Base-by-base conservation (phyloP, 2,113 vertebrate species). In the Aspiorhynchus laticeps region DNA sequence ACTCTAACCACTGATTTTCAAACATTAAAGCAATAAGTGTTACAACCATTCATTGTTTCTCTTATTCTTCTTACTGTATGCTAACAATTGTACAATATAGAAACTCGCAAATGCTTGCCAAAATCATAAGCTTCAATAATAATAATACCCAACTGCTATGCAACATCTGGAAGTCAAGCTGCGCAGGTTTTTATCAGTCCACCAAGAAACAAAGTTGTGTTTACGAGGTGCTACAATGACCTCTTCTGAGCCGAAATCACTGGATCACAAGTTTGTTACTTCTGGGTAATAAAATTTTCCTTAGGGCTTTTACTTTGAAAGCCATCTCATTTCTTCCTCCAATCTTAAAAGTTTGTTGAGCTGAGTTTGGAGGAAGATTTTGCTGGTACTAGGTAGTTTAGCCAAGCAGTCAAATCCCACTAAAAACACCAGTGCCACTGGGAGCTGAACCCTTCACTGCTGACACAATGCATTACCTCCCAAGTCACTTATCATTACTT, bases 391-490 rank as follows among this genome's bases (percentile, higher is more conserved):
- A 24, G 31, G n/a, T 17, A 31, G 43, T 46, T 80, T 46, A 53
- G 28, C 78, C 67, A 77, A 56, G 43, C 65, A 61, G 71, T 84
- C 65, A 48, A 51, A 19, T 5, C 69, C 38, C 51, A 84, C 51
- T 46, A n/a, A 26, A 28, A 65, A 33, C 43, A 80, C 43, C 76
- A 46, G 19, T 41, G n/a, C 80, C 76, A 69, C 43, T 36, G 28
- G 73, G 53, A 74, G 33, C 12, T n/a, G 17, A 77, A 53, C 19
- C 3, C 71, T 69, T 33, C 67, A 85, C n/a, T 83, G 67, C 82
- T 87, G 59, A 81, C 77, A 77, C 76, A 43, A 56, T 26, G 76
- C 77, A 80, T 89, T 85, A 43, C 65, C 31, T 48, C 36, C 51
- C 31, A 63, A 63, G 33, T 85, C 33, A 69, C 69, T 75, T 88